Conservation (phyloP, 1,140 invertebrate species). For the Orchesella cincta region DNA sequence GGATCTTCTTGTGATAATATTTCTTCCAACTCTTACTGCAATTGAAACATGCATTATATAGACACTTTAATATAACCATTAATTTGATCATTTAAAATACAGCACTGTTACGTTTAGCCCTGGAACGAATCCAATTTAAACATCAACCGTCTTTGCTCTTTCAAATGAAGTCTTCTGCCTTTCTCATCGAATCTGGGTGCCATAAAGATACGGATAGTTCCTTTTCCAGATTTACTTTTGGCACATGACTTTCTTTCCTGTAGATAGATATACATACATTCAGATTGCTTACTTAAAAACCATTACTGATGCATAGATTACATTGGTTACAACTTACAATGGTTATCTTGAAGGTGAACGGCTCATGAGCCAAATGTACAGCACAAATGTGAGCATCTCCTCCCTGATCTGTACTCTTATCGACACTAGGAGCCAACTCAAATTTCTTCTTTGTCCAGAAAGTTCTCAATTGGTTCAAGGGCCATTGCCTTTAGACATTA, state of each 20-base stretch:
- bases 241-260: slow-evolving; percentile 15
- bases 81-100: not conserved
- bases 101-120: slow-evolving; percentile 55
- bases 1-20: slow-evolving; percentile 65
- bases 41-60: too few relatives aligned
- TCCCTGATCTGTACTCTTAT: not conserved
- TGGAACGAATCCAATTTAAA: slow-evolving; percentile 40
- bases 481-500: not conserved
- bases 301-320: not conserved
- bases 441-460: slow-evolving; percentile 26
- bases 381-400: not conserved
- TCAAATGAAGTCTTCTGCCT: slow-evolving; percentile 26
- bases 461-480: not conserved
- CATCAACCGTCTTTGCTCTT: slow-evolving; percentile 34
- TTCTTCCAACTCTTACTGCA: slow-evolving; percentile 66
- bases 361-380: slow-evolving; percentile 11
- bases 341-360: not conserved
- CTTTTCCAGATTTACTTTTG: not conserved
- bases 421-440: slow-evolving; percentile 17
- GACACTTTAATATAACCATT: too few relatives aligned
- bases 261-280: not conserved
- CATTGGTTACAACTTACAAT: slow-evolving; percentile 5
- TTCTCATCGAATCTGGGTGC: slow-evolving; percentile 30
- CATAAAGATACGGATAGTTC: slow-evolving; percentile 38
- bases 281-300: not conserved